Evolutionary conservation across 2,113 vertebrate species (phyloP), one percentile per base, ranked within the genome.

Genomic region (Heterotis niloticus): DNA sequence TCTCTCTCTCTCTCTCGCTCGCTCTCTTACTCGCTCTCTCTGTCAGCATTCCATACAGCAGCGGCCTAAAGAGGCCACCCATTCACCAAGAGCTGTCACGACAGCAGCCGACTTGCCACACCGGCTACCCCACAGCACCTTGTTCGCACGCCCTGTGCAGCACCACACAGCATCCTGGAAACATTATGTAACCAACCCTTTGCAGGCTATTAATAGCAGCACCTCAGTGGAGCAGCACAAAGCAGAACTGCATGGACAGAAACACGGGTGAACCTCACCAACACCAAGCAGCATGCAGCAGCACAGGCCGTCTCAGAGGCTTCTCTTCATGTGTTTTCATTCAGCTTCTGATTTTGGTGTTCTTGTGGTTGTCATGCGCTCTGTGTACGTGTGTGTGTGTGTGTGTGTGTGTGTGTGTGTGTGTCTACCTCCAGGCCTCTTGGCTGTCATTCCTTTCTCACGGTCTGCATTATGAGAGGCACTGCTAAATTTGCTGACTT

Each of bases 401-500:
- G 44, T 59, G 0, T 51, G 20, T n/a, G 17, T 28, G 71, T 11
- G 26, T 75, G 72, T 60, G 24, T 60, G 57, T 29, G 28, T 20
- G 10, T 44, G 17, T 64, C 17, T 0, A 7, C 34, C 34, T 4
- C n/a, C n/a, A n/a, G 26, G 56, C 11, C n/a, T 17, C 16, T 29
- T 28, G 56, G 54, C 13, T 34, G n/a, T 60, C n/a, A 75, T 18
- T 62, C 59, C 52, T 73, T 73, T 73, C 71, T 52, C 68, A 71
- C 68, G 52, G 56, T 56, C 52, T 23, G 52, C 56, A 73, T 51
- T 7, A 56, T 56, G 44, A 34, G 52, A 57, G 28, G 56, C 10
- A 4, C 69, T 52, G 73, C 34, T 18, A 60, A n/a, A 23, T 28
- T 75, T 75, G 73, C 73, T 60, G 73, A 75, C 73, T 60, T 14